These are phyloP conservation scores for Silvanus unidentatus DNA, from an alignment of 2,888 invertebrate genomes.

Conservation along the genomic window DNA sequence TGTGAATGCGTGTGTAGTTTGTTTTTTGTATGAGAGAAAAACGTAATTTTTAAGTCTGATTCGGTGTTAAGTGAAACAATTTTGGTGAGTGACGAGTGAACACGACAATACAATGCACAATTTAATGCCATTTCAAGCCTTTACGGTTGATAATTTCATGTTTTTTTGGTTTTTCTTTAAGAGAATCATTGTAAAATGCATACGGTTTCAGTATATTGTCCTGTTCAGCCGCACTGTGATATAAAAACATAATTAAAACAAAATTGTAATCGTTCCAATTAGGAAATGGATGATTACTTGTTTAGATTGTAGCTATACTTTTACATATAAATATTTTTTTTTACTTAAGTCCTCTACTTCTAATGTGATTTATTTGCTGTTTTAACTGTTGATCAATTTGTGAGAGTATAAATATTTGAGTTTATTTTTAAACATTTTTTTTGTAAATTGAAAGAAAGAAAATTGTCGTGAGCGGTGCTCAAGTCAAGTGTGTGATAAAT, in stretches of 20 bases:
- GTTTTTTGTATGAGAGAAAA: neutral
- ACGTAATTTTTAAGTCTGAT: constrained; percentile 16
- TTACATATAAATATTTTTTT: constrained; percentile 1
- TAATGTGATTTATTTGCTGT: constrained; percentile 41
- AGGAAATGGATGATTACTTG: constrained; percentile 32
- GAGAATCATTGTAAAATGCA: no score
- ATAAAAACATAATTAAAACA: constrained; percentile 26
- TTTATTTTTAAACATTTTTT: constrained; percentile 23
- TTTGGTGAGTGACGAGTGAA: constrained; percentile 45
- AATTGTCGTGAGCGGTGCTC: constrained; percentile 35
- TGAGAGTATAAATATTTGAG: constrained; percentile 42
- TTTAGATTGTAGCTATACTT: neutral
- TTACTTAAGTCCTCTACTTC: constrained; percentile 36
- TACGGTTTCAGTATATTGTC: no score
- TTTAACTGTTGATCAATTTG: constrained; percentile 39
- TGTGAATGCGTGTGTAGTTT: constrained; percentile 26
- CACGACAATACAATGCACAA: constrained; percentile 47
- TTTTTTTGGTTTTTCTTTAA: neutral
- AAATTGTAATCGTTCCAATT: constrained; percentile 32
- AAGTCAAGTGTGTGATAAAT: constrained; percentile 34
- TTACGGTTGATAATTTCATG: no score
- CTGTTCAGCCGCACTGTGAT: constrained; percentile 49
- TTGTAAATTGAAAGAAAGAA: neutral
- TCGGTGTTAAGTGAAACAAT: constrained; percentile 17
- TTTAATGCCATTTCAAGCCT: no score